Base-by-base conservation (phyloP, 2,113 vertebrate genomes). In the Ophiodon elongatus region DNA sequence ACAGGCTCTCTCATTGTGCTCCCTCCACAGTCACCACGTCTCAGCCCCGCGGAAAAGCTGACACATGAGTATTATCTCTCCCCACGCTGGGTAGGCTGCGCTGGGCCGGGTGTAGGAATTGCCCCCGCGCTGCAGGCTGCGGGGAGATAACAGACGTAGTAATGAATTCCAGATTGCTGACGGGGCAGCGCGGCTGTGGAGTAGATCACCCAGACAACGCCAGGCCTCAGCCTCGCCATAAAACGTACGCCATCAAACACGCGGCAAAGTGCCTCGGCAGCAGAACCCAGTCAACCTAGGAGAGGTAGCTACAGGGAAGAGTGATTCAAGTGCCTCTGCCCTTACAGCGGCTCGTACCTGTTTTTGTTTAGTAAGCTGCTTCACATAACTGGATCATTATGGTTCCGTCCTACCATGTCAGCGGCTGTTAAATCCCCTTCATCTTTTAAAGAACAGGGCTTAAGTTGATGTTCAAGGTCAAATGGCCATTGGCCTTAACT, bases 161-260 rank as follows among this genome's bases (percentile, higher is more conserved):
- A 96, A 96, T 96, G 95, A 96, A 97, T 97, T 96, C 96, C 96
- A 96, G 95, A 95, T 95, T 95, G 95, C 94, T 97, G 96, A 96
- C 95, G 77, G 69, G 88, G 89, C 91, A 82, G 76, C 83, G 29
- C 19, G 84, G 91, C 92, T 85, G 85, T 52, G 65, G 76, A 84
- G 93, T 89, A 93, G 90, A 93, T 93, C 93, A 92, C 93, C 88
- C 90, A 82, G 86, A 94, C 94, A 91, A 89, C 86, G 57, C 86
- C 92, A 69, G 84, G 81, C 88, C 89, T 77, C 88, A 65, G 83
- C 78, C 25, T 85, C 79, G 88, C 82, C 78, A 92, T 89, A 92
- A 94, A 93, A 93, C 71, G 79, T 88, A 87, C 66, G 83, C 90
- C 87, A 87, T 93, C 90, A 91, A 94, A 88, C 85, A 87, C 57